These are phyloP conservation scores for Aeoliscus strigatus DNA, from an alignment of 2,797 vertebrate species.

Conservation along the genomic window DNA sequence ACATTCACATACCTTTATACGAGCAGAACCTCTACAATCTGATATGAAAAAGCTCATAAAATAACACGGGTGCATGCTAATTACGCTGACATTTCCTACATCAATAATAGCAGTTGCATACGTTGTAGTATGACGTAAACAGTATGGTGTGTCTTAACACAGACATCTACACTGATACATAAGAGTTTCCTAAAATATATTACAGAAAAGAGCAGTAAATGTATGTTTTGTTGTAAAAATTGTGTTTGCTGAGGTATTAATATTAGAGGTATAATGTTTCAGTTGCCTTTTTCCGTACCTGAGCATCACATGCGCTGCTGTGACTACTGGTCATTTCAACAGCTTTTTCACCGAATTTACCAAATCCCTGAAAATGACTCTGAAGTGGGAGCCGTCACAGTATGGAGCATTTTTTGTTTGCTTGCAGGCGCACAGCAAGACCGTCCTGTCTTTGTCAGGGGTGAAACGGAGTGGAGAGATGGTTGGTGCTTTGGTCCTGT, in stretches of 20 bases:
- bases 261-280: neutral
- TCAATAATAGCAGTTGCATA: too few relatives aligned
- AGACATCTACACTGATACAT: too few relatives aligned
- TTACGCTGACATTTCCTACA: too few relatives aligned
- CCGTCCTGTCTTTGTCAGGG: conserved; percentile 41
- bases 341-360: conserved; percentile 49
- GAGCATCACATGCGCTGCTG: neutral
- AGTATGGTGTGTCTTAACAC: too few relatives aligned
- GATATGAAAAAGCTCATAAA: too few relatives aligned
- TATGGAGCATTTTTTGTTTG: conserved; percentile 74
- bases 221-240: neutral
- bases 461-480: conserved; percentile 77
- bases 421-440: conserved; percentile 81
- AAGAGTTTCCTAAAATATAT: too few relatives aligned
- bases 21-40: too few relatives aligned
- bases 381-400: conserved; percentile 80
- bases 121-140: too few relatives aligned
- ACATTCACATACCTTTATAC: too few relatives aligned
- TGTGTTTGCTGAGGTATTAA: too few relatives aligned
- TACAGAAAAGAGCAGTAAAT: neutral
- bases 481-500: conserved; percentile 64
- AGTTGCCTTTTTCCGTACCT: neutral
- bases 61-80: too few relatives aligned
- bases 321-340: conserved; percentile 44
- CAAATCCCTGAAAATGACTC: conserved; percentile 47